Conservation (phyloP, 2,888 invertebrate species). For the Dermolepida albohirtum region DNA sequence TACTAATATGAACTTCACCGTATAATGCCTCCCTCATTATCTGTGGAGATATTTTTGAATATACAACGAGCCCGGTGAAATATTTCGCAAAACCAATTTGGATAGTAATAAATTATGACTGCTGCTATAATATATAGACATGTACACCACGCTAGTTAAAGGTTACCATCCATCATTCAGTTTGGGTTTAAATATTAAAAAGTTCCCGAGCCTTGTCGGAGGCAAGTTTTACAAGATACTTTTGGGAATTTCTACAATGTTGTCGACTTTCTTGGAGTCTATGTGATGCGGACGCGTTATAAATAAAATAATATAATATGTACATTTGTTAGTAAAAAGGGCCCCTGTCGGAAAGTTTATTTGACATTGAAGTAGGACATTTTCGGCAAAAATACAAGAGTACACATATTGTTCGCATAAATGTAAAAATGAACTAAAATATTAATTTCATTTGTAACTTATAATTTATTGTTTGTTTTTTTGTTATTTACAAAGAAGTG, state of each 20-base stretch:
- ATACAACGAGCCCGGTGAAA: no score
- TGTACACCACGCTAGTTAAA: conserved; percentile 48
- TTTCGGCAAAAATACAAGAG: no score
- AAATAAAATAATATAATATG: conserved; percentile 34
- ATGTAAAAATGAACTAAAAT: no score
- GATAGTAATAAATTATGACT: conserved; percentile 41
- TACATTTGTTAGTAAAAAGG: conserved; percentile 19
- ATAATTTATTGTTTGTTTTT: no score
- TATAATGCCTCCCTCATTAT: no score
- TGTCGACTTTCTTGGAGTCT: conserved; percentile 18
- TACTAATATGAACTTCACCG: no score
- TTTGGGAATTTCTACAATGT: conserved; percentile 33
- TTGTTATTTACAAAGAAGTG: no score
- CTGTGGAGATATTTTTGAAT: no score
- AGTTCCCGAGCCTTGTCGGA: conserved; percentile 38
- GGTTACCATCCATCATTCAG: conserved; percentile 52
- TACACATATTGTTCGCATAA: no score
- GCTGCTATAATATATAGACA: conserved; percentile 46
- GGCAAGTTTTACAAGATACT: conserved; percentile 34
- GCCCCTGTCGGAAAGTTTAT: conserved; percentile 15
- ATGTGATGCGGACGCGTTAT: conserved; percentile 17
- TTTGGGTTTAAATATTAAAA: conserved; percentile 52
- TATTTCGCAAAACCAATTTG: conserved; percentile 37
- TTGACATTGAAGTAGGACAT: conserved; percentile 14
- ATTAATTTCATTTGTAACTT: no score